Conservation (phyloP, 2,797 vertebrate genomes). For the Leptodactylus fallax region DNA sequence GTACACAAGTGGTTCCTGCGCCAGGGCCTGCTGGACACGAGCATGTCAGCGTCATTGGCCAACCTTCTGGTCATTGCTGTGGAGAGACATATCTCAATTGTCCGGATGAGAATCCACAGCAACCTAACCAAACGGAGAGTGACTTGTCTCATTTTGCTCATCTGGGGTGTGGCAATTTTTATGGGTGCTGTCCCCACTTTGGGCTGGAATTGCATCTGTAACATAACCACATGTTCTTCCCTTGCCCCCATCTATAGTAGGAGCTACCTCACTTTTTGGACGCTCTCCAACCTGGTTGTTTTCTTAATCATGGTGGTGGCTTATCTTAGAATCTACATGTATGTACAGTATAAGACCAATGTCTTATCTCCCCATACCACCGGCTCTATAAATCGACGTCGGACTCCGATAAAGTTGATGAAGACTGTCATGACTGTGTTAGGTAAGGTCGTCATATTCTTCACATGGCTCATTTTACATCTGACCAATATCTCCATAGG, state of each 20-base stretch:
- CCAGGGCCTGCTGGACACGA: slow-evolving; percentile 92
- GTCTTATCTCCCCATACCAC: slow-evolving; percentile 85
- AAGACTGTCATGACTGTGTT: slow-evolving; percentile 97
- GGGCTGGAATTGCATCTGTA: slow-evolving; percentile 97
- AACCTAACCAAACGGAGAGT: slow-evolving; percentile 94
- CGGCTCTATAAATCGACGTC: slow-evolving; percentile 89
- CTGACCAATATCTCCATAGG: too few relatives aligned
- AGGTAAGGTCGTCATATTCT: slow-evolving; percentile 78
- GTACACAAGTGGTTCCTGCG: slow-evolving; percentile 91
- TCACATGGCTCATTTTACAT: background rate
- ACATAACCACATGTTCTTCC: slow-evolving; percentile 84
- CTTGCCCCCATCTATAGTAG: slow-evolving; percentile 93
- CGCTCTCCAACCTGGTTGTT: slow-evolving; percentile 86
- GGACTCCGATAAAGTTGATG: slow-evolving; percentile 93
- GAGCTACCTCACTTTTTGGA: slow-evolving; percentile 97
- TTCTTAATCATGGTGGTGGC: slow-evolving; percentile 93
- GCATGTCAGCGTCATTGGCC: slow-evolving; percentile 91
- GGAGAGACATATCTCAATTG: slow-evolving; percentile 93
- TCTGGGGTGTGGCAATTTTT: slow-evolving; percentile 92
- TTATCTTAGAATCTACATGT: slow-evolving; percentile 92
- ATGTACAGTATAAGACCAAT: slow-evolving; percentile 90
- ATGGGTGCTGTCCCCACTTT: slow-evolving; percentile 93
- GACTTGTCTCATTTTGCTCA: slow-evolving; percentile 87
- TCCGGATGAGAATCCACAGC: slow-evolving; percentile 93
- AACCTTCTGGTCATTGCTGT: slow-evolving; percentile 94